These are phyloP conservation scores for Chromobotia macracanthus DNA, from an alignment of 2,797 vertebrate genomes.

Conservation along the genomic window DNA sequence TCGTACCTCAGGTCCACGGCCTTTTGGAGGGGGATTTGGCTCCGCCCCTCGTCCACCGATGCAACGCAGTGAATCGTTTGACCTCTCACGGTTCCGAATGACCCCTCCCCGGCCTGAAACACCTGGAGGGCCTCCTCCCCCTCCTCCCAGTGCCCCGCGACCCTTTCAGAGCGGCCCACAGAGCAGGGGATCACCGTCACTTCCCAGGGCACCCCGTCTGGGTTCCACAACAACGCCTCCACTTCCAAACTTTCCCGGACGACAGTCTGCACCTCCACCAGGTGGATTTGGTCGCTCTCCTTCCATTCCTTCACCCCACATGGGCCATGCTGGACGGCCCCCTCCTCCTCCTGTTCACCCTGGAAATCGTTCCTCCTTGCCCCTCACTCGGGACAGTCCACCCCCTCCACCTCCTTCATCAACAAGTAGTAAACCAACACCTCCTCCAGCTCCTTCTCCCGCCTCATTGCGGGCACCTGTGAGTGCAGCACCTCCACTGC, in stretches of 20 bases:
- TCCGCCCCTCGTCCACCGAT: constrained; percentile 70
- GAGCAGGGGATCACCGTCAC: constrained; percentile 76
- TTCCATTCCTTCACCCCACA: constrained; percentile 60
- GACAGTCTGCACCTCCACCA: constrained; percentile 64
- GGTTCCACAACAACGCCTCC: constrained; percentile 67
- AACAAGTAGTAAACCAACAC: constrained; percentile 73
- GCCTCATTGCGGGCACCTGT: constrained; percentile 68
- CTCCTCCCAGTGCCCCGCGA: constrained; percentile 86
- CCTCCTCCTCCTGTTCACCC: constrained; percentile 76
- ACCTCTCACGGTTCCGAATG: constrained; percentile 79
- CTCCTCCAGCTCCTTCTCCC: constrained; percentile 78
- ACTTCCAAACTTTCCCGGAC: constrained; percentile 69
- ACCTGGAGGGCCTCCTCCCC: constrained; percentile 80
- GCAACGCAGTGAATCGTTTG: constrained; percentile 73
- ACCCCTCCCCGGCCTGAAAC: constrained; percentile 78
- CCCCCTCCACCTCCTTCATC: constrained; percentile 74
- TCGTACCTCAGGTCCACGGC: constrained; percentile 78
- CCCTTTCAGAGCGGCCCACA: constrained; percentile 76
- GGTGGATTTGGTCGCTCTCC: constrained; percentile 67
- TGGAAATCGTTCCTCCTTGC: constrained; percentile 77
- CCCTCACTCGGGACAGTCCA: constrained; percentile 76
- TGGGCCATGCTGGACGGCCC: constrained; percentile 77
- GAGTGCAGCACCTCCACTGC: constrained; percentile 79
- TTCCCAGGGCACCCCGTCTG: constrained; percentile 70
- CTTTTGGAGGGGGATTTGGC: constrained; percentile 70